These are phyloP conservation scores for Noctuana brunneofusca DNA, from an alignment of 2,888 invertebrate species.

Conservation along the genomic window DNA sequence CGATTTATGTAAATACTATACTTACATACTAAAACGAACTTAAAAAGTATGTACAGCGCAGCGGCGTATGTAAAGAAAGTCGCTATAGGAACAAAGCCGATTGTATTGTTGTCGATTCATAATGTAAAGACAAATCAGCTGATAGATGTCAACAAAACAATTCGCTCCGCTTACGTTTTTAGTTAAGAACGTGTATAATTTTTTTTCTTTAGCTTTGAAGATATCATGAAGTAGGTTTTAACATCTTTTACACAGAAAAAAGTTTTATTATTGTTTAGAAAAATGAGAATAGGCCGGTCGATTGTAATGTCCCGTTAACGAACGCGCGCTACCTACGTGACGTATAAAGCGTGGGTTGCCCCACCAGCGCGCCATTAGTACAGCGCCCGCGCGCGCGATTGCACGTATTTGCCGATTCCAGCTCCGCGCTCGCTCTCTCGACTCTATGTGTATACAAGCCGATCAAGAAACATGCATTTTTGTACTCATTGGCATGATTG, in stretches of 20 bases:
- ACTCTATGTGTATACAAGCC: conserved; percentile 80
- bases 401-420: conserved; percentile 70
- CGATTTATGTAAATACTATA: too few species aligned
- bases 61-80: conserved; percentile 11
- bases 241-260: conserved; percentile 50
- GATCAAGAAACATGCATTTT: conserved; percentile 73
- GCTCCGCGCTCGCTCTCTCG: conserved; percentile 74
- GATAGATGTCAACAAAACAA: conserved; percentile 69
- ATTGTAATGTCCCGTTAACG: conserved; percentile 79
- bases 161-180: conserved; percentile 34
- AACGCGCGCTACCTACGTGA: conserved; percentile 75
- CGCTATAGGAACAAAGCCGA: conserved; percentile 11
- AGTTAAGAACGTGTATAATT: conserved; percentile 35
- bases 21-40: background rate
- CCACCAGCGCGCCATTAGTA: conserved; percentile 78
- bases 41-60: conserved; percentile 15
- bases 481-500: conserved; percentile 75
- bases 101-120: conserved; percentile 18
- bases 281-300: conserved; percentile 81
- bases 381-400: conserved; percentile 79
- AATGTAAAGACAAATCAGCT: conserved; percentile 60
- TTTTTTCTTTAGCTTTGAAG: conserved; percentile 24
- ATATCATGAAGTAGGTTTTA: conserved; percentile 29
- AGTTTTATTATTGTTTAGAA: conserved; percentile 74
- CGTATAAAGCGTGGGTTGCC: conserved; percentile 79